phyloP scores from a whole-genome alignment of 2,113 vertebrate genomes.

The Protobothrops flavoviridis region DNA sequence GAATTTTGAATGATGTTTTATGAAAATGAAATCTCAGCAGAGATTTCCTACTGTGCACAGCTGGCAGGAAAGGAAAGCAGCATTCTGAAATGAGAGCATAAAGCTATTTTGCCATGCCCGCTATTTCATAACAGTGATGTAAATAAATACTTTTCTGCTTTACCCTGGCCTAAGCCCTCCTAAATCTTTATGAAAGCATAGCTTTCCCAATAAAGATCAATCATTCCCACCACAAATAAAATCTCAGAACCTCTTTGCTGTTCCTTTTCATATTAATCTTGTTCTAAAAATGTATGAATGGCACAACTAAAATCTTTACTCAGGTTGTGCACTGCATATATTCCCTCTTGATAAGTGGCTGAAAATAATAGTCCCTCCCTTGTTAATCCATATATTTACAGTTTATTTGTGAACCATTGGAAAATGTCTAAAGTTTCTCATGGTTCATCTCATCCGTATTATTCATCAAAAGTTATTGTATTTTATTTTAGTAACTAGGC shows the following conservation, averaged over 20 bases:
- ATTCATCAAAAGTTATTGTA: neutral
- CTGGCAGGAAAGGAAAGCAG: neutral
- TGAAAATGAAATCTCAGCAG: conserved; percentile 22
- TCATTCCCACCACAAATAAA: neutral
- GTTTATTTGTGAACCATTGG: neutral
- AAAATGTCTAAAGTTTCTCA: neutral
- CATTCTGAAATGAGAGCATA: neutral
- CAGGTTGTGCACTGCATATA: neutral
- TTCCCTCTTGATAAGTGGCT: neutral
- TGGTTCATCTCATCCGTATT: neutral
- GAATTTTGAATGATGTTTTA: conserved; percentile 5
- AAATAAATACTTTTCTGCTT: neutral
- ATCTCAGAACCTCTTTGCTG: neutral
- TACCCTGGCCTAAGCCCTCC: neutral
- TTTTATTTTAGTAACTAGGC: neutral
- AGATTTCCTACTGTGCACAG: conserved; percentile 8
- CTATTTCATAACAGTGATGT: neutral
- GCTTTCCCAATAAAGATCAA: neutral
- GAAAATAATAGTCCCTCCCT: neutral
- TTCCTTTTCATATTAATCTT: neutral
- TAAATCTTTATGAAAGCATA: neutral
- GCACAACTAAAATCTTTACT: neutral
- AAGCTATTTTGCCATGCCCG: neutral
- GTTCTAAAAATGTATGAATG: neutral
- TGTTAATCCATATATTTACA: neutral